phyloP scores from a whole-genome alignment of 2,888 invertebrate genomes.

The Calameuta filiformis region DNA sequence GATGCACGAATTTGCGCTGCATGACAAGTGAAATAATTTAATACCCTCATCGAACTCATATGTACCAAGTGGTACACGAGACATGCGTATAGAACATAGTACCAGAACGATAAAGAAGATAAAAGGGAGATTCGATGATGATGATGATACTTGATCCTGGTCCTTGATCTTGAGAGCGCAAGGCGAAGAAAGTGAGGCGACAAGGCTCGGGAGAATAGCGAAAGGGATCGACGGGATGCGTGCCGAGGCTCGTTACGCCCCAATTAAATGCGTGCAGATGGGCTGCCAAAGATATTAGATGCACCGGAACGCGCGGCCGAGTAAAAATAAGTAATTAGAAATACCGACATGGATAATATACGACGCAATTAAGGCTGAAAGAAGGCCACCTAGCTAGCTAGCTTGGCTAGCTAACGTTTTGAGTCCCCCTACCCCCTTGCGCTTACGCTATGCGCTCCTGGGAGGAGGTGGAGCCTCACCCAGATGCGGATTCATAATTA shows the following conservation, averaged over 20 bases:
- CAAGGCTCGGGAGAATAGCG: neutral
- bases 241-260: conserved; percentile 43
- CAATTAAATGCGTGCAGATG: conserved; percentile 60
- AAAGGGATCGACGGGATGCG: neutral
- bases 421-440: conserved; percentile 22
- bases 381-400: conserved; percentile 55
- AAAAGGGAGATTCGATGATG: conserved; percentile 6
- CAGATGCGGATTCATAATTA: conserved; percentile 66
- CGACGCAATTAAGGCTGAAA: conserved; percentile 64
- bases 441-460: conserved; percentile 29
- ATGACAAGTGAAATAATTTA: neutral
- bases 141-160: neutral
- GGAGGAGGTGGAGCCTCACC: conserved; percentile 64
- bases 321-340: conserved; percentile 64
- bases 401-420: conserved; percentile 23
- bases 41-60: neutral
- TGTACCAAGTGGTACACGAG: neutral
- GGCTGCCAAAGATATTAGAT: conserved; percentile 62
- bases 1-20: neutral
- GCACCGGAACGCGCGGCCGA: conserved; percentile 50
- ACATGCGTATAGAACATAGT: neutral
- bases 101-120: neutral
- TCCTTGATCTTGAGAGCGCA: neutral
- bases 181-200: neutral
- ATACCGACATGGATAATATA: conserved; percentile 65